These are phyloP conservation scores for Bergia sp. DNA, from an alignment of 92 coral and sea anemone species.

Conservation along the genomic window DNA sequence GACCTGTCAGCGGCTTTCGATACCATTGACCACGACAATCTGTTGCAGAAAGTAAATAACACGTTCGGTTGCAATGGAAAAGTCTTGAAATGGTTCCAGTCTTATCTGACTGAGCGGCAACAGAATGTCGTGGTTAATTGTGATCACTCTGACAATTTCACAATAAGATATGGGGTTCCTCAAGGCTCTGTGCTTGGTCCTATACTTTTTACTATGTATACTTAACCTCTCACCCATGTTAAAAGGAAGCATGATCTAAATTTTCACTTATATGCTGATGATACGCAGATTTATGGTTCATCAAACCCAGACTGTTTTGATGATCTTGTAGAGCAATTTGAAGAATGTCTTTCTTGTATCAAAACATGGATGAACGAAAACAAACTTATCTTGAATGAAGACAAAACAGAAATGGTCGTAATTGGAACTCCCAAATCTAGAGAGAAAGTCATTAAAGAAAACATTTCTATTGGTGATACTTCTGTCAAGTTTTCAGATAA, in stretches of 20 bases:
- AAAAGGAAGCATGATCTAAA: neutral
- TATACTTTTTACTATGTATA: constrained; percentile 2
- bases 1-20: constrained; percentile 19
- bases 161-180: constrained; percentile 23
- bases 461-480: constrained; percentile 9
- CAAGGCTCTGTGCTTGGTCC: constrained; percentile 23
- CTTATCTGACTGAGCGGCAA: constrained; percentile 24
- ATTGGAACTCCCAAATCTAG: constrained; percentile 16
- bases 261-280: constrained; percentile 10
- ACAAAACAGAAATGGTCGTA: constrained; percentile 11
- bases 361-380: constrained; percentile 21
- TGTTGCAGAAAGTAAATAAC: constrained; percentile 15
- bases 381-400: constrained; percentile 19
- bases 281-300: constrained; percentile 25
- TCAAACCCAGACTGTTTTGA: constrained; percentile 18
- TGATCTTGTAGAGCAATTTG: constrained; percentile 20
- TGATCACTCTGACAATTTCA: constrained; percentile 20
- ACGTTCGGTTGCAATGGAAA: constrained; percentile 4
- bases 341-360: constrained; percentile 16
- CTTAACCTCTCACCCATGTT: constrained; percentile 18
- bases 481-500: constrained; percentile 22
- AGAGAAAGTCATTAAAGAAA: constrained; percentile 5
- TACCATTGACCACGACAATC: constrained; percentile 6
- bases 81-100: constrained; percentile 21
- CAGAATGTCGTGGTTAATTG: constrained; percentile 21